Evolutionary conservation across 2,888 invertebrate genomes (phyloP).

Genomic region (Eudemis profundana): DNA sequence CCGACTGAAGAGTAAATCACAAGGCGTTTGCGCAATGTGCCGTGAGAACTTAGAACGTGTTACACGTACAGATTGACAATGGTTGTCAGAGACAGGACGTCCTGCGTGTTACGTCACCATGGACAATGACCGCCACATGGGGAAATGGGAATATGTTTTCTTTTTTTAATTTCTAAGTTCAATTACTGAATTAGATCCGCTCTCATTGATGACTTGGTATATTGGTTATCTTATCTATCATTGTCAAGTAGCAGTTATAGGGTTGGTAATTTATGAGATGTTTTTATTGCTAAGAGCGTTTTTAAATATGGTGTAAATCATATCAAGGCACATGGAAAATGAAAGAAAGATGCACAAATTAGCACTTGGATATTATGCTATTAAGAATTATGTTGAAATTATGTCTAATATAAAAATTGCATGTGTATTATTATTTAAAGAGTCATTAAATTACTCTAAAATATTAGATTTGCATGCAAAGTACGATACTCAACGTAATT

Average conservation of each 20-base stretch:
- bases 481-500: constrained; percentile 1
- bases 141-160: constrained; percentile 7
- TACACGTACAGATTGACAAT: constrained; percentile 70
- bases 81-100: constrained; percentile 51
- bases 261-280: no score
- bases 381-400: no score
- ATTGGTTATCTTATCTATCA: no score
- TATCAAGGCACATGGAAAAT: no score
- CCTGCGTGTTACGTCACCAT: constrained; percentile 41
- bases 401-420: no score
- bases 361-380: no score
- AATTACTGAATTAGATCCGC: no score
- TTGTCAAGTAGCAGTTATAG: no score
- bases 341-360: no score
- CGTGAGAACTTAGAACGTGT: constrained; percentile 81
- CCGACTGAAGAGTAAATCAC: constrained; percentile 51
- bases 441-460: not conserved
- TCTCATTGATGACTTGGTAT: no score
- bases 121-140: constrained; percentile 17
- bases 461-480: not conserved
- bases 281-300: no score
- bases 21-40: constrained; percentile 57
- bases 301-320: no score
- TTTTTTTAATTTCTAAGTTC: constrained; percentile 45
- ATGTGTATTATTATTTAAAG: not conserved